Percentiles rank a stretch among this genome's conserved stretches.
phyloP scores from a whole-genome alignment of 2,888 invertebrate genomes.

The Dicyrtoma fusca region DNA sequence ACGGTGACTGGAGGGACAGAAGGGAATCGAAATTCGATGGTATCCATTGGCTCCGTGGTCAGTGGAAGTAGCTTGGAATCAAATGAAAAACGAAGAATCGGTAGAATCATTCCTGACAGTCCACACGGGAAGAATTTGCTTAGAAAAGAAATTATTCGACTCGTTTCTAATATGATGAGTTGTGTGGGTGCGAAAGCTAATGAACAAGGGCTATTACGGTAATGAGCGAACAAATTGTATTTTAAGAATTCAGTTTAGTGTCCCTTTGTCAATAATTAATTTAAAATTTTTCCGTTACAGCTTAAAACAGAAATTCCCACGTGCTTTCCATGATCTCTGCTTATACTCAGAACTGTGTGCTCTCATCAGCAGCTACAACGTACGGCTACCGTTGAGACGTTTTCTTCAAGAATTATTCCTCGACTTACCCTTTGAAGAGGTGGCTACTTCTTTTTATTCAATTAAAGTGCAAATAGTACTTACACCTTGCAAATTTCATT shows the following conservation, averaged over 20 bases:
- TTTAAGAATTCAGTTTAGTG: not conserved
- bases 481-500: too few species aligned
- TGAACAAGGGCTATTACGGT: slow-evolving; percentile 75
- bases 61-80: slow-evolving; percentile 40
- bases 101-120: slow-evolving; percentile 41
- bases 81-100: slow-evolving; percentile 33
- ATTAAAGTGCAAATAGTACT: not conserved
- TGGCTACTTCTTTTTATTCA: slow-evolving; percentile 54
- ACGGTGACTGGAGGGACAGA: slow-evolving; percentile 10
- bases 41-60: slow-evolving; percentile 37
- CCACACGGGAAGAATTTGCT: slow-evolving; percentile 58
- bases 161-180: slow-evolving; percentile 76
- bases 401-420: slow-evolving; percentile 93
- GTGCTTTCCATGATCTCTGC: slow-evolving; percentile 75
- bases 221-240: slow-evolving; percentile 34
- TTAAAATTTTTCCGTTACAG: slow-evolving; percentile 55
- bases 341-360: slow-evolving; percentile 89
- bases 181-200: slow-evolving; percentile 79
- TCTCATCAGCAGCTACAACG: slow-evolving; percentile 76
- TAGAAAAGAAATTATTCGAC: slow-evolving; percentile 69
- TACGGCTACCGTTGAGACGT: slow-evolving; percentile 78
- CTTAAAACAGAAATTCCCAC: slow-evolving; percentile 64
- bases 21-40: slow-evolving; percentile 39
- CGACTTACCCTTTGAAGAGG: slow-evolving; percentile 74
- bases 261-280: not conserved